phyloP scores from a whole-genome alignment of 2,113 vertebrate species.

The Amblyornis subalaris region DNA sequence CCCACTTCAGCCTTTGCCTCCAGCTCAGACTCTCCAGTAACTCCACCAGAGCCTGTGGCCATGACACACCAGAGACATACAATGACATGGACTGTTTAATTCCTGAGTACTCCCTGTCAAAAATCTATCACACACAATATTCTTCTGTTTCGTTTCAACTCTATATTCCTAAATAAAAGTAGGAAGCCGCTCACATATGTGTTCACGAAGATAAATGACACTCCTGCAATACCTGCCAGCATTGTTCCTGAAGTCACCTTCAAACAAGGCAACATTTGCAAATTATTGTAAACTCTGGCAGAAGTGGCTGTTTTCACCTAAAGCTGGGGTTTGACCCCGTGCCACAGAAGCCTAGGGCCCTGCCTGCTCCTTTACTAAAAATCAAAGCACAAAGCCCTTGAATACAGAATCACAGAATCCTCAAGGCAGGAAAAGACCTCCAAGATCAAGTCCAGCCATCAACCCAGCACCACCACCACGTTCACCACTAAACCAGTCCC shows the following conservation, averaged over 20 bases:
- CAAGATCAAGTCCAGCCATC: neutral
- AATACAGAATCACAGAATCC: neutral
- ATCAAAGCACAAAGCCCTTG: neutral
- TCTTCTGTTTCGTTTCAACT: neutral
- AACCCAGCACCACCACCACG: neutral
- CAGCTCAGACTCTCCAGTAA: neutral
- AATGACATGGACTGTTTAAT: neutral
- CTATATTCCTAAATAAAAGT: neutral
- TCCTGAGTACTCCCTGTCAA: neutral
- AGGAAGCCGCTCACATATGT: fast-evolving
- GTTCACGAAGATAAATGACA: neutral
- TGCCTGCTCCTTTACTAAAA: neutral
- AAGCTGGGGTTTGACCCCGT: neutral
- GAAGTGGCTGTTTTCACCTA: neutral
- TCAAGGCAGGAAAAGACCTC: neutral
- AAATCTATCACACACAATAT: neutral
- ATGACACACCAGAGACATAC: neutral
- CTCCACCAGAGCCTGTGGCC: neutral
- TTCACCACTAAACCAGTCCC: neutral
- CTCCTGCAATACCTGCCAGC: neutral
- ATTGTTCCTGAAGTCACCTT: neutral
- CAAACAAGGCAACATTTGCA: neutral
- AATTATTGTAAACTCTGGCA: neutral
- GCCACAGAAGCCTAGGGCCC: neutral
- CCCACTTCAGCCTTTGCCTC: neutral